Percentiles rank a stretch among this genome's conserved stretches.
phyloP scores from a whole-genome alignment of 2,797 vertebrate genomes.

The Amphiprion clarkii region DNA sequence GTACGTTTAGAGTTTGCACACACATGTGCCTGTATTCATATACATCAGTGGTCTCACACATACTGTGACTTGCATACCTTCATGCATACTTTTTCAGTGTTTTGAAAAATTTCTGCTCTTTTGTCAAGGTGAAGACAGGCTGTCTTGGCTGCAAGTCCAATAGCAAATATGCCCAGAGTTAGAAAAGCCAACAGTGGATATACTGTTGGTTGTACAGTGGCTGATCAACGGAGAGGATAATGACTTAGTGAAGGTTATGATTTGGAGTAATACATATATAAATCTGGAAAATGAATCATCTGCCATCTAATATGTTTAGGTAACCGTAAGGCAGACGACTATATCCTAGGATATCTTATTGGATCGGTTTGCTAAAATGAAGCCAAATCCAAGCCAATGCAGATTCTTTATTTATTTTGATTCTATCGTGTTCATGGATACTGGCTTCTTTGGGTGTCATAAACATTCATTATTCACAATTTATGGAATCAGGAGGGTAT shows the following conservation, averaged over 20 bases:
- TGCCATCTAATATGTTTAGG: neutral
- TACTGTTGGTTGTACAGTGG: constrained; percentile 46
- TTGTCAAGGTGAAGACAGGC: constrained; percentile 76
- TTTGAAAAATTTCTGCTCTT: constrained; percentile 63
- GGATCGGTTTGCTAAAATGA: neutral
- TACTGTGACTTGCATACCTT: constrained; percentile 62
- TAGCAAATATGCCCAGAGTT: constrained; percentile 67
- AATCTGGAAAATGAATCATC: neutral
- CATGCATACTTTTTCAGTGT: constrained; percentile 55
- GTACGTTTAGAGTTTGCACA: constrained; percentile 48
- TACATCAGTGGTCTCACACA: constrained; percentile 63
- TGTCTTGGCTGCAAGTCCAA: constrained; percentile 54
- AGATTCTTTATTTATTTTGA: neutral
- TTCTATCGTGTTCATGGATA: neutral
- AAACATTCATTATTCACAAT: neutral
- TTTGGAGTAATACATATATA: neutral
- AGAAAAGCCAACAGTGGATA: constrained; percentile 49
- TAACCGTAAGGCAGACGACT: neutral
- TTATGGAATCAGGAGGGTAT: neutral
- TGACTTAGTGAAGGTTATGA: constrained; percentile 46
- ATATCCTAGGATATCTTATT: neutral
- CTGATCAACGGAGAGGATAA: constrained; percentile 50
- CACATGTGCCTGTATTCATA: constrained; percentile 48
- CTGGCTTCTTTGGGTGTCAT: neutral
- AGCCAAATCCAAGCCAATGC: neutral